A percentile compares a stretch with the other conserved stretches of the same genome.
Conservation (phyloP, 1,140 invertebrate species). For the Meloidogyne floridensis region DNA sequence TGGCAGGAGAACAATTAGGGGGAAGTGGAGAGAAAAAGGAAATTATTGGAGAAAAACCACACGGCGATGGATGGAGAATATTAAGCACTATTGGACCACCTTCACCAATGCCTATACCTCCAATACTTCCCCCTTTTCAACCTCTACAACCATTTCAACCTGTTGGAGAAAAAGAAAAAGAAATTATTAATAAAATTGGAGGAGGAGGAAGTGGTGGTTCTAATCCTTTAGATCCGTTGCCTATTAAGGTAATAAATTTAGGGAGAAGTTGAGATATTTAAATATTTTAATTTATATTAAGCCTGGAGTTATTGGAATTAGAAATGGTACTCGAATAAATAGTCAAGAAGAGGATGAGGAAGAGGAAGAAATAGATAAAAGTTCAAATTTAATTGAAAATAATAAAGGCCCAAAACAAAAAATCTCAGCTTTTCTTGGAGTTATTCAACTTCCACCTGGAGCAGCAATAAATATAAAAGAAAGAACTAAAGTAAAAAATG, state of each 20-base stretch:
- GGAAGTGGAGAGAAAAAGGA: constrained; percentile 21
- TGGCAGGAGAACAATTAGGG: constrained; percentile 8
- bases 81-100: neutral
- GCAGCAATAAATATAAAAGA: constrained; percentile 17
- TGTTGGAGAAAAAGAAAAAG: neutral
- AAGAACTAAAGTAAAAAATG: constrained; percentile 15
- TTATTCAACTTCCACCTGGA: constrained; percentile 26
- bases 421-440: neutral
- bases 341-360: neutral
- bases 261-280: too few relatives aligned
- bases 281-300: neutral
- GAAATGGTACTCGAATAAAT: constrained; percentile 6
- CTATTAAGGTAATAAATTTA: neutral
- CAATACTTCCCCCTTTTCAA: neutral
- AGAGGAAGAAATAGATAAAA: neutral
- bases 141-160: neutral
- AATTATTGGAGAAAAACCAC: constrained; percentile 10
- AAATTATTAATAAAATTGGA: neutral
- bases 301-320: neutral
- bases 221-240: constrained; percentile 1
- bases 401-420: neutral
- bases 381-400: neutral
- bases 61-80: constrained; percentile 9
- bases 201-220: neutral
- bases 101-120: neutral